Evolutionary conservation across 2,113 vertebrate species (phyloP).

Genomic region (Pterocles burchelli): DNA sequence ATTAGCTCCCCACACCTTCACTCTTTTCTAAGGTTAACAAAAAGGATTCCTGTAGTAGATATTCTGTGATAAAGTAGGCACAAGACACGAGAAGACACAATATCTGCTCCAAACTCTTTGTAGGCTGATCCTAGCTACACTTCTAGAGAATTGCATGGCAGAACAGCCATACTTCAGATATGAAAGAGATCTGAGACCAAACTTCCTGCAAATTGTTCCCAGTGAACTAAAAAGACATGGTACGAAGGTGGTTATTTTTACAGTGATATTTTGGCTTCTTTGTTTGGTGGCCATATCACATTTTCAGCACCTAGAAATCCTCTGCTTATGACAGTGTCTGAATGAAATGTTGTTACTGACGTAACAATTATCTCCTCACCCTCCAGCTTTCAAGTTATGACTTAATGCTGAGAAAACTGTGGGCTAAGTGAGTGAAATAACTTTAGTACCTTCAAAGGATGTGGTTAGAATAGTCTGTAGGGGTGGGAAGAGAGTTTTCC

Average conservation of each 20-base stretch:
- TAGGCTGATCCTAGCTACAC: neutral
- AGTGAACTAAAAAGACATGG: neutral
- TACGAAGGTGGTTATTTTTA: conserved; percentile 11
- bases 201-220: neutral
- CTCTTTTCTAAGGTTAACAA: conserved; percentile 24
- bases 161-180: neutral
- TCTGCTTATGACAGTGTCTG: neutral
- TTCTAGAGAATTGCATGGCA: neutral
- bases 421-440: conserved; percentile 57
- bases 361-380: conserved; percentile 53
- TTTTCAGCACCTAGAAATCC: conserved; percentile 59
- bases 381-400: conserved; percentile 44
- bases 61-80: neutral
- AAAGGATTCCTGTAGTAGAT: conserved; percentile 34
- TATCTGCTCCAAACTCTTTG: neutral
- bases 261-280: conserved; percentile 3
- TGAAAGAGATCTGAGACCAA: neutral
- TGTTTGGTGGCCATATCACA: neutral
- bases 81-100: neutral
- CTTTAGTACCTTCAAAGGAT: conserved; percentile 65
- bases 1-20: conserved; percentile 1
- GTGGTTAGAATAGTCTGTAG: conserved; percentile 59
- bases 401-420: conserved; percentile 64
- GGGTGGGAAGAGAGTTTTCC: conserved; percentile 46
- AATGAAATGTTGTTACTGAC: conserved; percentile 62